Evolutionary conservation across 2,888 invertebrate genomes (phyloP).

Genomic region (Sarcophaga rosellei): DNA sequence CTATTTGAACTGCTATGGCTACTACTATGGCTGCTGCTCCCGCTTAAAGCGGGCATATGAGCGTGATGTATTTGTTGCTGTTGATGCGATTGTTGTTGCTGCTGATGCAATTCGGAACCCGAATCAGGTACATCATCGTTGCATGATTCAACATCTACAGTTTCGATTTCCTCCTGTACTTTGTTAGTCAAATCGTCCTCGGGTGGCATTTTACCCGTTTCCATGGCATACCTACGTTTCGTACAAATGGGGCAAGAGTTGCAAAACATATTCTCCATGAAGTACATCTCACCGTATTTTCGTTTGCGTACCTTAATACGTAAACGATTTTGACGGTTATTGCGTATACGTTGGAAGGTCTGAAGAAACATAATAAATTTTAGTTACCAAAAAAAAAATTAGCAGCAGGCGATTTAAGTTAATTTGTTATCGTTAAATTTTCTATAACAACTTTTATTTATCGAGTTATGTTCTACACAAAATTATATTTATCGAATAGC

Average conservation of each 20-base stretch:
- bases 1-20: conserved; percentile 68
- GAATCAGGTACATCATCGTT: conserved; percentile 81
- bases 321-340: conserved; percentile 86
- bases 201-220: conserved; percentile 84
- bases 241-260: conserved; percentile 85
- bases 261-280: conserved; percentile 81
- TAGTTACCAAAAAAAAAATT: neutral
- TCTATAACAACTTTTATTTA: no score
- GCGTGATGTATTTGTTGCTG: conserved; percentile 66
- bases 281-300: conserved; percentile 83
- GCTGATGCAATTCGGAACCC: conserved; percentile 76
- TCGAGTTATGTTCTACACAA: no score
- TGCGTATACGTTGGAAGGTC: conserved; percentile 87
- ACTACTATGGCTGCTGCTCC: conserved; percentile 63
- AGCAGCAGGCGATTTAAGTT: no score
- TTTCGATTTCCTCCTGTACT: conserved; percentile 85
- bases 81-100: conserved; percentile 54
- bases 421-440: no score
- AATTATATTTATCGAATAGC: no score
- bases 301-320: conserved; percentile 86
- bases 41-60: conserved; percentile 64
- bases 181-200: conserved; percentile 78
- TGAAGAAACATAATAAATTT: conserved; percentile 51
- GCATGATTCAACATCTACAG: conserved; percentile 86
- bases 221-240: conserved; percentile 79